Percentiles rank a stretch among this genome's conserved stretches.
phyloP scores from a whole-genome alignment of 2,888 invertebrate genomes.

The Phengaris arion region DNA sequence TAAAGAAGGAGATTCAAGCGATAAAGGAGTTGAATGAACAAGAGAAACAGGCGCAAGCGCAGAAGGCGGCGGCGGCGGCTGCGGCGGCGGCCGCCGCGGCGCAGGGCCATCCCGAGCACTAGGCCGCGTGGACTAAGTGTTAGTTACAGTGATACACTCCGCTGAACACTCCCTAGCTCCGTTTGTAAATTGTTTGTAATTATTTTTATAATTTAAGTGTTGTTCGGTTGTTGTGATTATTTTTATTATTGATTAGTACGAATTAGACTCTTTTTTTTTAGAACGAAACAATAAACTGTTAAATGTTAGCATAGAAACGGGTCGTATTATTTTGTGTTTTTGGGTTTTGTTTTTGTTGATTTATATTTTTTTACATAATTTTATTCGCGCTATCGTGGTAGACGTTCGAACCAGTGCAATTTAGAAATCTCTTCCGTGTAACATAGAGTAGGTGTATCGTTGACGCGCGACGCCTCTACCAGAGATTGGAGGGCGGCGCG shows the following conservation, averaged over 20 bases:
- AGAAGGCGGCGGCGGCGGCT: constrained; percentile 89
- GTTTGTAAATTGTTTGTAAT: constrained; percentile 78
- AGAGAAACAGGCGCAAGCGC: constrained; percentile 96
- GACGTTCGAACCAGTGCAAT: constrained; percentile 79
- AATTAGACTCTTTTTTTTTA: constrained; percentile 65
- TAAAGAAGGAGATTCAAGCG: constrained; percentile 98
- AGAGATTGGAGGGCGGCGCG: constrained; percentile 55
- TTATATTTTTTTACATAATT: constrained; percentile 68
- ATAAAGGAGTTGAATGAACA: constrained; percentile 98
- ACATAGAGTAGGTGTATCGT: constrained; percentile 75
- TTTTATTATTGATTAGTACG: constrained; percentile 66
- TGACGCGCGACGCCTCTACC: constrained; percentile 64
- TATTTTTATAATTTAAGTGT: constrained; percentile 77
- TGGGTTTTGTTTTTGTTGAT: constrained; percentile 74
- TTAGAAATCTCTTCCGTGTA: constrained; percentile 79
- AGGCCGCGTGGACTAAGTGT: constrained; percentile 44
- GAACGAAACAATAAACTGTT: constrained; percentile 75
- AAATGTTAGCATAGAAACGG: constrained; percentile 77
- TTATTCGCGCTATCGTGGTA: constrained; percentile 74
- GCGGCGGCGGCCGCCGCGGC: constrained; percentile 88
- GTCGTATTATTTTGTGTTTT: constrained; percentile 78
- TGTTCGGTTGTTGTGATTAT: constrained; percentile 80
- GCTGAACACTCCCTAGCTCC: constrained; percentile 72
- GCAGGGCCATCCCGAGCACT: constrained; percentile 81
- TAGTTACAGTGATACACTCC: constrained; percentile 59